Evolutionary conservation across 2,888 invertebrate genomes (phyloP), one percentile per base, ranked within the genome.

Genomic region (Lymantria monacha): DNA sequence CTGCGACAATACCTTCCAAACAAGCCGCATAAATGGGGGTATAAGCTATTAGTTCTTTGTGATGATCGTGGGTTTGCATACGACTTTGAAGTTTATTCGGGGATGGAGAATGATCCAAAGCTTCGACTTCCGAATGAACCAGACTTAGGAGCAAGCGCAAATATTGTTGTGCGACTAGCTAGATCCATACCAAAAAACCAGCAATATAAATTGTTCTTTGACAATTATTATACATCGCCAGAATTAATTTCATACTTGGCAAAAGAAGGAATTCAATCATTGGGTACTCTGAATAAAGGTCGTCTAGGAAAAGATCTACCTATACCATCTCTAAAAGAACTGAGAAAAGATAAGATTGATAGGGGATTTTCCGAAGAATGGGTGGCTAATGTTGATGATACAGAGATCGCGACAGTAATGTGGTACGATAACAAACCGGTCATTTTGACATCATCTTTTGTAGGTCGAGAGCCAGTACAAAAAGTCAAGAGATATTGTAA

Each of bases 241-340:
- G 47, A 47, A 12, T 13, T 42, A n/a, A 83, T 62, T 42, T 22
- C 53, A 13, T 52, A 54, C 41, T 42, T 63, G 9, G 47, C 60
- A 9, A 59, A 61, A 53, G 14, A 22, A 46, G 48, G 46, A 11
- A 46, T 46, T 9, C 37, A 37, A 11, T 37, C 37, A n/a, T 11
- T 37, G 9, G 37, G 37, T 9, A 50, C 36, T 22, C 14, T 41
- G 10, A 46, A 46, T 14, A 46, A 46, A 46, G 41, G 10, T 30
- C 31, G 31, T 13, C 9, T 44, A 9, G 44, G 33, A 12, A 44
- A 44, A 33, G 33, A 14, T 7, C 13, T 44, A 3, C 9, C 13
- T 14, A 31, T 44, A 12, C 44, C 44, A 10, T 33, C 33, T 7
- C 7, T 33, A 30, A 46, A 40, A n/a, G 15, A 37, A 0, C 22